A percentile compares a stretch with the other conserved stretches of the same genome.
Conservation (phyloP, 1,140 invertebrate species). For the Sitophilus oryzae region DNA sequence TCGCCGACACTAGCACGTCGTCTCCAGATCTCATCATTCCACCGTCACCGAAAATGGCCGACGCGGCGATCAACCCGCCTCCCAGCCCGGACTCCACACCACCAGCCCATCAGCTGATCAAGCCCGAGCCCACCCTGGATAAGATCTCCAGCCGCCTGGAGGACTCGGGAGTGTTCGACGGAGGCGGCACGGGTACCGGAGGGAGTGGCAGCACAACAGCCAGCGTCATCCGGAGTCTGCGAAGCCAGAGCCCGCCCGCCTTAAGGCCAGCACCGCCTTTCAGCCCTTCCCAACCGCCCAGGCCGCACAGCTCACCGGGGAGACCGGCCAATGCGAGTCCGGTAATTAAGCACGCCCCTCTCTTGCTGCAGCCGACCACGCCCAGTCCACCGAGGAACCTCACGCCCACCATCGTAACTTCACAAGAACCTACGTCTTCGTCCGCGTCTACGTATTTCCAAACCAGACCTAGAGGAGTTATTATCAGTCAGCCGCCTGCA, state of each 20-base stretch:
- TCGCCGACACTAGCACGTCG: conserved; percentile 82
- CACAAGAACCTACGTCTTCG: conserved; percentile 38
- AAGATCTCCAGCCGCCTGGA: conserved; percentile 35
- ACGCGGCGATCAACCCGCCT: conserved; percentile 41
- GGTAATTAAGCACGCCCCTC: conserved; percentile 37
- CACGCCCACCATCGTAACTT: conserved; percentile 19
- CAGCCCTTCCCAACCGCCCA: conserved; percentile 38
- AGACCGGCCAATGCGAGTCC: conserved; percentile 38
- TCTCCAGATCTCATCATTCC: conserved; percentile 76
- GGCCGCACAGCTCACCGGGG: conserved; percentile 44
- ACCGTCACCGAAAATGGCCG: conserved; percentile 64
- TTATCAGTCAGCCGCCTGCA: conserved; percentile 44
- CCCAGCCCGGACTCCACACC: conserved; percentile 41
- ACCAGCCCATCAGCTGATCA: conserved; percentile 25
- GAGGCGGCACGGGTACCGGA: conserved; percentile 30
- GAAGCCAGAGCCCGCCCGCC: conserved; percentile 39
- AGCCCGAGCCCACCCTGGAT: conserved; percentile 33
- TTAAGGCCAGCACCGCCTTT: conserved; percentile 36
- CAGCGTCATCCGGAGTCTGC: conserved; percentile 35
- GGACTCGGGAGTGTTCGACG: conserved; percentile 39
- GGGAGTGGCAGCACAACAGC: conserved; percentile 31
- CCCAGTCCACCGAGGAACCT: conserved; percentile 25
- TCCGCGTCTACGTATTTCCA: conserved; percentile 38
- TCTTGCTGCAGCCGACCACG: conserved; percentile 38
- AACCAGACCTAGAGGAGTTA: conserved; percentile 37